Evolutionary conservation across 2,113 vertebrate species (phyloP).

Genomic region (Bothrops jararaca): DNA sequence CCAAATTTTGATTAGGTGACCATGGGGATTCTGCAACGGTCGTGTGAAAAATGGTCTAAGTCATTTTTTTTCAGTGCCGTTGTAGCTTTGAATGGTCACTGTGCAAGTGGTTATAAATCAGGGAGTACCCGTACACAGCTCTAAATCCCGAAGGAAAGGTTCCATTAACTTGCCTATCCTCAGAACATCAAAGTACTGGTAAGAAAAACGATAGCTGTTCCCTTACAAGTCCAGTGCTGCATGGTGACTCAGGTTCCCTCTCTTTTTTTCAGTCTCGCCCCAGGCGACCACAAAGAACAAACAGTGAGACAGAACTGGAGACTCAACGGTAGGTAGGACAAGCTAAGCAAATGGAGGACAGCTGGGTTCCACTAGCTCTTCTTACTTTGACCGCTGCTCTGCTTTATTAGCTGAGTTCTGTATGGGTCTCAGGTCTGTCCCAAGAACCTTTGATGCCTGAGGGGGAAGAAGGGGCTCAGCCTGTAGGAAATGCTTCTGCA

Average conservation of each 20-base stretch:
- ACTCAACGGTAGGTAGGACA: constrained; percentile 4
- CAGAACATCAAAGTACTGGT: neutral
- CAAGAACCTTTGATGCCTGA: neutral
- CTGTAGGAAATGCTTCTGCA: neutral
- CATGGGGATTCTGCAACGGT: too few relatives aligned
- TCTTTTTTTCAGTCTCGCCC: constrained; percentile 71
- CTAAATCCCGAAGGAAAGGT: neutral
- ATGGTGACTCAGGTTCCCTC: neutral
- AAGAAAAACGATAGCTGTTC: neutral
- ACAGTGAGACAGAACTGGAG: constrained; percentile 27
- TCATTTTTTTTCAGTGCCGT: too few relatives aligned
- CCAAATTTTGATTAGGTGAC: neutral
- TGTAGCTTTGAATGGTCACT: too few relatives aligned
- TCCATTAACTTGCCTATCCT: neutral
- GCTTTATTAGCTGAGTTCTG: neutral
- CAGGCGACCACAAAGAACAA: constrained; percentile 64
- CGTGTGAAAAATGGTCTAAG: too few relatives aligned
- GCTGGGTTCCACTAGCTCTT: neutral
- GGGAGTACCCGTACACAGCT: neutral
- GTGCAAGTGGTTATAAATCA: too few relatives aligned
- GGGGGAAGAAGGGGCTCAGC: neutral
- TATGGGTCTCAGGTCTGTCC: neutral
- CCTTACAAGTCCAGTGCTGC: neutral
- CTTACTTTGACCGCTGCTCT: neutral
- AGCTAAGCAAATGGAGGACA: neutral